Evolutionary conservation across 2,113 vertebrate genomes (phyloP).

Genomic region (Procavia capensis): DNA sequence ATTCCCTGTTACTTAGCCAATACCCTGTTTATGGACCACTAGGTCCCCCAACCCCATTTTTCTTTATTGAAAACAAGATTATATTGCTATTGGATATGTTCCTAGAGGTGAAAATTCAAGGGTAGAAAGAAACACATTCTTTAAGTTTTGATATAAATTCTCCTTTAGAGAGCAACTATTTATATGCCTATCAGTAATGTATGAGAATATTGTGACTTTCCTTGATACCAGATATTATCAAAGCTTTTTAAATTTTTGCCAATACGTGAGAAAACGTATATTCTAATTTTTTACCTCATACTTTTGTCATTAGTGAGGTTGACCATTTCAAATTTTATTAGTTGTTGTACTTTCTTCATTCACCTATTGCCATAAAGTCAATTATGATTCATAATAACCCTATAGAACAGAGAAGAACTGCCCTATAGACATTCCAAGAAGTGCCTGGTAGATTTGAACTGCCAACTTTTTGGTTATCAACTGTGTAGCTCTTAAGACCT

Average conservation of each 20-base stretch:
- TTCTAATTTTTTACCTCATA: conserved; percentile 45
- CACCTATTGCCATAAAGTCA: no score
- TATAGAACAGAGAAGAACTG: no score
- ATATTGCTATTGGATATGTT: conserved; percentile 8
- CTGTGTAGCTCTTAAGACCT: no score
- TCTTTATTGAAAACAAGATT: conserved; percentile 40
- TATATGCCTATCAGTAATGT: background rate
- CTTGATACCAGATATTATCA: conserved; percentile 51
- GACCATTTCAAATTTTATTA: conserved; percentile 67
- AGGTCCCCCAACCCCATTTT: background rate
- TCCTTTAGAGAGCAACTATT: conserved; percentile 40
- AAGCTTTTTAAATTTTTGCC: conserved; percentile 61
- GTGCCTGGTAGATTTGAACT: no score
- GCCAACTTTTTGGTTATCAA: no score
- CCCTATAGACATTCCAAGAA: no score
- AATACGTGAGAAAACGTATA: conserved; percentile 41
- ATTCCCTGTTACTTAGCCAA: conserved; percentile 36
- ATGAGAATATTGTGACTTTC: conserved; percentile 16
- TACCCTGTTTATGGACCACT: conserved; percentile 27
- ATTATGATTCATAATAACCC: no score
- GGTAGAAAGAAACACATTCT: conserved; percentile 34
- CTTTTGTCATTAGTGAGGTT: conserved; percentile 63
- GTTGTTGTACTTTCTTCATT: conserved; percentile 52
- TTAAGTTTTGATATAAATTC: conserved; percentile 51
- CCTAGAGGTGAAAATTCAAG: background rate